Evolutionary conservation across 2,797 vertebrate genomes (phyloP).

Genomic region (Vireo griseus): DNA sequence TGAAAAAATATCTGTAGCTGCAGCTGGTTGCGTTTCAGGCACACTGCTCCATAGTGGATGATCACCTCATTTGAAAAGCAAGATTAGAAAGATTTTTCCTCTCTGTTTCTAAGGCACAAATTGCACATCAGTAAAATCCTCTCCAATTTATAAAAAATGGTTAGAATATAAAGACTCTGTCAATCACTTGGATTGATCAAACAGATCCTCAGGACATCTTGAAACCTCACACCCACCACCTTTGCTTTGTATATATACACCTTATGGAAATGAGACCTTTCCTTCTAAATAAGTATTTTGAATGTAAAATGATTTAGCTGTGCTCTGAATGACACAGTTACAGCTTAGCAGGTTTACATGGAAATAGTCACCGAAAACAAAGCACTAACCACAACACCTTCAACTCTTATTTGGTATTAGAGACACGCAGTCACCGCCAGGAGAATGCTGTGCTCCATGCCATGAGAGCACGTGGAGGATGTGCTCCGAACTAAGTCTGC

Average conservation of each 20-base stretch:
- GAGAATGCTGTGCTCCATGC: not conserved
- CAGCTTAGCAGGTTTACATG: not conserved
- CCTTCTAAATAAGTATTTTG: not conserved
- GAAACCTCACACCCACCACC: not conserved
- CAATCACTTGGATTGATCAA: not conserved
- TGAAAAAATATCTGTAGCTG: not conserved
- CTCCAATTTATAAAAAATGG: not conserved
- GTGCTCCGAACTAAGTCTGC: not conserved
- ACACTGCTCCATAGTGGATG: not conserved
- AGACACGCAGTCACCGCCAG: not conserved
- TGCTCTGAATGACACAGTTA: not conserved
- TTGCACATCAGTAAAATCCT: slow-evolving; percentile 3
- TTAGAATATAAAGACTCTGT: slow-evolving; percentile 6
- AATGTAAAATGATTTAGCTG: not conserved
- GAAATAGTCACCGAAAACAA: not conserved
- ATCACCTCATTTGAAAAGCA: not conserved
- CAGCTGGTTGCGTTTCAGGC: not conserved
- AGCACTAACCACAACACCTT: not conserved
- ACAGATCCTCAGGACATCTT: not conserved
- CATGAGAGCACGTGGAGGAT: not conserved
- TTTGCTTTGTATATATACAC: not conserved
- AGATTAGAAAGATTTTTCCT: not conserved
- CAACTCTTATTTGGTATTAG: not conserved
- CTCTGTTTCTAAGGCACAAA: not conserved
- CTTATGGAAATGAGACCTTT: not conserved